Conservation (phyloP, 2,113 vertebrate genomes). For the Aptenodytes forsteri region DNA sequence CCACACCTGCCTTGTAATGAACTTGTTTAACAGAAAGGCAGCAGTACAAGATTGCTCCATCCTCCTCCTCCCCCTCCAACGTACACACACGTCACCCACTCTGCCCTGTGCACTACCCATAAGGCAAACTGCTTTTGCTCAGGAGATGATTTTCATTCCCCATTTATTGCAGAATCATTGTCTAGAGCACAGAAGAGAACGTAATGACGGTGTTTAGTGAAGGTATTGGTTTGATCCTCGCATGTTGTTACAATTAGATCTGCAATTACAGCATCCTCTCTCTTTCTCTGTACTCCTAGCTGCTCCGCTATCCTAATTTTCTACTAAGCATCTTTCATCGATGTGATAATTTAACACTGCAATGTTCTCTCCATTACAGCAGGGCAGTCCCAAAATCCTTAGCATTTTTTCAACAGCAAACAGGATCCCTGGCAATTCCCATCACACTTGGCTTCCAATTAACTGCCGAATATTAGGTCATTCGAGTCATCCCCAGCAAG, state of each 20-base stretch:
- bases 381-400: neutral
- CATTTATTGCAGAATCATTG: neutral
- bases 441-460: neutral
- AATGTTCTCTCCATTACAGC: neutral
- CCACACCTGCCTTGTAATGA: neutral
- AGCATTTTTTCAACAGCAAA: neutral
- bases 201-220: neutral
- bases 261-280: slow-evolving; percentile 1
- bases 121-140: neutral
- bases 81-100: neutral
- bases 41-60: neutral
- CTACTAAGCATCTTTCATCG: neutral
- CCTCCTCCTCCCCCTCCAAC: neutral
- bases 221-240: neutral
- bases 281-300: neutral
- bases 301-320: neutral
- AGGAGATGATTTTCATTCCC: neutral
- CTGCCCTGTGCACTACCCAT: neutral
- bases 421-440: neutral
- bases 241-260: neutral
- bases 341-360: neutral
- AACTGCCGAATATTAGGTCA: neutral
- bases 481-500: neutral
- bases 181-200: neutral
- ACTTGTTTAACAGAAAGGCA: neutral